Evolutionary conservation across 2,888 invertebrate species (phyloP), one percentile per base, ranked within the genome.

Genomic region (Acleris emargana): DNA sequence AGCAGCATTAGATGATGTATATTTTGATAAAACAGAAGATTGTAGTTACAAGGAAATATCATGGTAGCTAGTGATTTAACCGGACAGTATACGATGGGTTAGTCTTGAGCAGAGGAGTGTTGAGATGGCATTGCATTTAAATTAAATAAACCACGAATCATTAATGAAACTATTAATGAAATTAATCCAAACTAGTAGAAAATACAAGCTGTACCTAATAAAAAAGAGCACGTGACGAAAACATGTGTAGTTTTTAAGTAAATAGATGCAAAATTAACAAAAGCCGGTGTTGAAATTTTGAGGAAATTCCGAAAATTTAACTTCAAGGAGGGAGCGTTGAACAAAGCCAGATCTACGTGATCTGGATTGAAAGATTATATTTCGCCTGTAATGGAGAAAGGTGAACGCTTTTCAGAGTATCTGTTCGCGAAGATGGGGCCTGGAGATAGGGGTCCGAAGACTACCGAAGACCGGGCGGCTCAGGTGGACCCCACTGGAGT

Each of bases 371-470:
- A 53, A 45, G 58, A 73, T 76, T 73, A 76, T 75, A 78, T 73
- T 78, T 72, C 75, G 72, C 81, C 83, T 87, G 91, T 89, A 80
- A 94, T 94, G 94, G 94, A 94, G 93, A 94, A 93, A 88, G 87
- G 94, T 89, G 94, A 93, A 87, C 94, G 94, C 79, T 95, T 96
- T 94, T 95, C 95, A 95, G 96, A 95, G 89, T 96, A 96, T 91
- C 93, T 96, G 89, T 96, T 96, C 87, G 95, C 95, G 88, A 96
- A 96, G 94, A 96, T 96, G 96, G 95, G 95, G 83, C 94, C 94
- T 76, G 94, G 94, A 71, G 93, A 93, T 74, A 88, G 93, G 73
- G 93, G 94, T 79, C 93, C 94, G 77, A 94, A 94, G 87, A 93
- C 93, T 71, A 94, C 94, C 55, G 94, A 94, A 75, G 93, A 93